Base-by-base conservation (phyloP, 2,113 vertebrate genomes). In the Polypterus bichir region DNA sequence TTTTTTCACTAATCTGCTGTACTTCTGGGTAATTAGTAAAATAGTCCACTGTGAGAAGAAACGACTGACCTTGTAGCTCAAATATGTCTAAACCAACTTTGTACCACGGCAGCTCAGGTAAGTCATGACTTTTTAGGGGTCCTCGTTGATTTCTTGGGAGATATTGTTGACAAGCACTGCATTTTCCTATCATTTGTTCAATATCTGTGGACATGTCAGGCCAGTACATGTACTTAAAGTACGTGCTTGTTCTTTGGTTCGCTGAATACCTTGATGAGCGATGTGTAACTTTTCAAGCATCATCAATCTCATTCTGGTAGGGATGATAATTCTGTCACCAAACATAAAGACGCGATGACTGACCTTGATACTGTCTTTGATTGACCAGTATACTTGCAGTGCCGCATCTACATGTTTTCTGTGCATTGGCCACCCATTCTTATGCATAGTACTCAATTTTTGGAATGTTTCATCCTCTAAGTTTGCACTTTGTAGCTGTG, bases 61-160 rank as follows among this genome's bases (percentile, higher is more conserved):
- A 67, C 53, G 70, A 70, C 27, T 60, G 48, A 60, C 55, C 63
- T 54, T 63, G 3, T 57, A 65, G 57, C 59, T 8, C 68, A 67
- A 76, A 73, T 58, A 74, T 72, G 65, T 66, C 61, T 10, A 0
- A 68, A 61, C 66, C 68, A 60, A 69, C 4, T 47, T 60, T 70
- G 46, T 59, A 71, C 54, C 62, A 62, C 68, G 58, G 57, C 60
- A 44, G 48, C 27, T 45, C 65, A 49, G 64, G 65, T 3, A 0
- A 59, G 62, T 67, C 54, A 66, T 27, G 27, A 27, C 74, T 11
- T 5, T 9, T 55, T 6, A 65, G 59, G 44, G 54, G 49, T 9
- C 61, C 54, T 9, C 57, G 47, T 10, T 47, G 65, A 5, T 58
- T 53, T 58, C 10, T 57, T 9, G 6, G 3, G 7, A 46, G 52